A percentile compares a stretch with the other conserved stretches of the same genome.
phyloP scores from a whole-genome alignment of 2,113 vertebrate genomes.

The Ochotona curzoniae region DNA sequence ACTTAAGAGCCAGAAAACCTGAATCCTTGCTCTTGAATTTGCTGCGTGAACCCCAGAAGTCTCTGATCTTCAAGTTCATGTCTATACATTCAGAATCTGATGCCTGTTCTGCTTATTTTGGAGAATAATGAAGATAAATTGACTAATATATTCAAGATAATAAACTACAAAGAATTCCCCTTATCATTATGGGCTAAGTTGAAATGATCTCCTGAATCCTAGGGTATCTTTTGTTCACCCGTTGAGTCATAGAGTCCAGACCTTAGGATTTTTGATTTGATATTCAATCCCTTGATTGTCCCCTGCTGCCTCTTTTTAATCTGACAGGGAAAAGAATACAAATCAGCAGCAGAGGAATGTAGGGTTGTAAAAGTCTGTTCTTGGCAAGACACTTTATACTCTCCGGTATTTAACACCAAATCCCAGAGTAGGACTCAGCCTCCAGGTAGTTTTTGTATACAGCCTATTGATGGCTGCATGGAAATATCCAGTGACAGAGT shows the following conservation, averaged over 20 bases:
- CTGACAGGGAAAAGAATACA: constrained; percentile 58
- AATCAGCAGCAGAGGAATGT: constrained; percentile 31
- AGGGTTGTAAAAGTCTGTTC: constrained; percentile 44
- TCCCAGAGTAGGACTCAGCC: background rate
- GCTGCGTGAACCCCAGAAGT: background rate
- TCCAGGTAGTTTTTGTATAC: background rate
- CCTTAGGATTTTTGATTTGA: constrained; percentile 60
- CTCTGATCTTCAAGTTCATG: constrained; percentile 27
- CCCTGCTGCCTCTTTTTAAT: constrained; percentile 37
- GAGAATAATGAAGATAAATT: constrained; percentile 45
- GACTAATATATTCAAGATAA: constrained; percentile 9
- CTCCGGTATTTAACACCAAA: constrained; percentile 35
- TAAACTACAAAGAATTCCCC: constrained; percentile 48
- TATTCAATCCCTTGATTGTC: background rate
- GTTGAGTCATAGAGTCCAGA: constrained; percentile 8
- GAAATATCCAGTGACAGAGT: background rate
- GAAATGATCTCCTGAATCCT: background rate
- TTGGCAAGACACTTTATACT: constrained; percentile 36
- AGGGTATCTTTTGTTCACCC: background rate
- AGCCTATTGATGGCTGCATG: background rate
- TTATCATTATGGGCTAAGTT: constrained; percentile 43
- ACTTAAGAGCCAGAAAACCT: background rate
- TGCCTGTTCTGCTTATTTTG: constrained; percentile 22
- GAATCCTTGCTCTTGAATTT: background rate
- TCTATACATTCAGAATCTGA: background rate